phyloP scores from a whole-genome alignment of 2,888 invertebrate species.

The Doris montereyensis region DNA sequence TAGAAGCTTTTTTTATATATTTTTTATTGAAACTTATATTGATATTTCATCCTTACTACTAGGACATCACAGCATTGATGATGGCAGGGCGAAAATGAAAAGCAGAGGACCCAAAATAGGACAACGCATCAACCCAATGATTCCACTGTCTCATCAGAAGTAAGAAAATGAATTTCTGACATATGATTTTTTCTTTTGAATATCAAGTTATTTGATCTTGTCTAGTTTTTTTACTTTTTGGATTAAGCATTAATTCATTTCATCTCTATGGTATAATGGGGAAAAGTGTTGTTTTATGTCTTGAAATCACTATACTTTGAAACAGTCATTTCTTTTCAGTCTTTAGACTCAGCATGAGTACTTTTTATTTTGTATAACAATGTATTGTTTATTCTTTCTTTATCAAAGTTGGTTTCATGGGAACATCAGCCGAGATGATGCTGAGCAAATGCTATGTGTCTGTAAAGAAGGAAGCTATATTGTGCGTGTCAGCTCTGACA shows the following conservation, averaged over 20 bases:
- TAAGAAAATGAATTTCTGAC: constrained; percentile 1
- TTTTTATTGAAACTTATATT: no score
- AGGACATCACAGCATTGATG: constrained; percentile 34
- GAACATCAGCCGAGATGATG: constrained; percentile 90
- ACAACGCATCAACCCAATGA: constrained; percentile 45
- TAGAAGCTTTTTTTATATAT: no score
- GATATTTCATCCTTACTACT: no score
- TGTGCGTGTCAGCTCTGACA: constrained; percentile 92
- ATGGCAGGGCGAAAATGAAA: constrained; percentile 12
- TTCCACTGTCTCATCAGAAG: constrained; percentile 44
- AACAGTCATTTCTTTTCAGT: no score
- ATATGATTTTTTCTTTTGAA: no score
- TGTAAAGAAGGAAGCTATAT: constrained; percentile 93
- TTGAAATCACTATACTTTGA: no score
- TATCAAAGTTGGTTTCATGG: constrained; percentile 97
- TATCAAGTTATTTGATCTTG: background rate
- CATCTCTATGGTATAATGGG: no score
- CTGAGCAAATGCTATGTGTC: constrained; percentile 88
- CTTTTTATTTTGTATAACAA: no score
- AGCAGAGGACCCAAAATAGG: constrained; percentile 36
- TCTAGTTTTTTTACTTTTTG: background rate
- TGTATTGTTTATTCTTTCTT: no score
- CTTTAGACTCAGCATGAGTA: no score
- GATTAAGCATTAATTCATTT: background rate
- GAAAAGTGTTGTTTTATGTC: no score